A percentile compares a stretch with the other conserved stretches of the same genome.
phyloP scores from a whole-genome alignment of 2,888 invertebrate genomes.

The Aspidiotus rigidus region DNA sequence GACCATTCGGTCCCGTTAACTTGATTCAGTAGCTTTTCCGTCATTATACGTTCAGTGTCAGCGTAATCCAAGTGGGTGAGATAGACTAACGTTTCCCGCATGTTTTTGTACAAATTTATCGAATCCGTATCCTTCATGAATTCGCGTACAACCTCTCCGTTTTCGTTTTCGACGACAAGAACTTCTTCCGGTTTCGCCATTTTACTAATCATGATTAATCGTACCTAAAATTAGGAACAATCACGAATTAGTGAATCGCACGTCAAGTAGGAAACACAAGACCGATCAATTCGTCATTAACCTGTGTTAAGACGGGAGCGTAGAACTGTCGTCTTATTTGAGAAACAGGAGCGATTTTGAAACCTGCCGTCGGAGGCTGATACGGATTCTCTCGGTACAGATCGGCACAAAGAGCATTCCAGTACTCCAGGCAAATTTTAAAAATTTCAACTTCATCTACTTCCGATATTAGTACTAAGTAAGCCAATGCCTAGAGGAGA shows the following conservation, averaged over 20 bases:
- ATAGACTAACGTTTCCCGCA: slow-evolving; percentile 96
- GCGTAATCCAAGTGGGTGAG: slow-evolving; percentile 95
- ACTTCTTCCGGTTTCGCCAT: slow-evolving; percentile 99
- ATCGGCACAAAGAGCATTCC: slow-evolving; percentile 88
- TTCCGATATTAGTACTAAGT: slow-evolving; percentile 85
- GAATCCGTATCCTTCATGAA: slow-evolving; percentile 99
- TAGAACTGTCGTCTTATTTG: slow-evolving; percentile 59
- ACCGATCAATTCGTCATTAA: slow-evolving; percentile 35
- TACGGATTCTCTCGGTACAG: slow-evolving; percentile 72
- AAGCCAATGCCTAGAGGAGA: slow-evolving; percentile 56
- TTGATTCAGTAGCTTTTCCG: slow-evolving; percentile 94
- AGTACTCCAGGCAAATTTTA: slow-evolving; percentile 98
- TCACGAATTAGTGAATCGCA: not conserved
- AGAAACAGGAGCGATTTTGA: slow-evolving; percentile 43
- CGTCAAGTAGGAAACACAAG: not conserved
- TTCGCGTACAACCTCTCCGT: slow-evolving; percentile 97
- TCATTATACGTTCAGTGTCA: slow-evolving; percentile 98
- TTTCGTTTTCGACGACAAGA: slow-evolving; percentile 97
- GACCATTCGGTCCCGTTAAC: slow-evolving; percentile 98
- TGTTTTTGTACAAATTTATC: slow-evolving; percentile 97
- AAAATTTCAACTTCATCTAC: slow-evolving; percentile 99
- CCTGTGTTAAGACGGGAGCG: slow-evolving; percentile 68
- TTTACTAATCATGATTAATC: slow-evolving; percentile 75
- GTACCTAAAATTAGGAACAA: slow-evolving; percentile 12
- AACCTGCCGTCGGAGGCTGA: slow-evolving; percentile 32